These are phyloP conservation scores for Scatophagus argus DNA, from an alignment of 2,113 vertebrate genomes.

Conservation along the genomic window DNA sequence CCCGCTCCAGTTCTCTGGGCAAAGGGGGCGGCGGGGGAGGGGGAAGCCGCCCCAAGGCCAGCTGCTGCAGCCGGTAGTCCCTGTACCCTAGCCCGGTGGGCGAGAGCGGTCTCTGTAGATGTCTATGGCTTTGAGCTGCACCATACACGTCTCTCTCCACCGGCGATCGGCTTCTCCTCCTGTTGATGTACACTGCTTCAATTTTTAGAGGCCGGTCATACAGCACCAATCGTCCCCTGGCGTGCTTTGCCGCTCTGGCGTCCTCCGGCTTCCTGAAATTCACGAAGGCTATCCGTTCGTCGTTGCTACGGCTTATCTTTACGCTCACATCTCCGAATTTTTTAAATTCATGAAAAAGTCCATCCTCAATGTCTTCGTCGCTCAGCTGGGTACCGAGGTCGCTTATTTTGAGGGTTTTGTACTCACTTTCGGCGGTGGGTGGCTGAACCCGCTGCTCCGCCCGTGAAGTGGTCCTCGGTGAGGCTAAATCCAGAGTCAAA, in stretches of 20 bases:
- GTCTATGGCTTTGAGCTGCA: constrained; percentile 83
- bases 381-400: constrained; percentile 94
- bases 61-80: constrained; percentile 94
- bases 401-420: constrained; percentile 97
- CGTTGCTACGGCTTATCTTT: constrained; percentile 93
- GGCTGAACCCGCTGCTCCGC: constrained; percentile 79
- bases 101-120: constrained; percentile 89
- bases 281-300: constrained; percentile 95
- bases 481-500: constrained; percentile 79
- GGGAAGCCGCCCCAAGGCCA: constrained; percentile 92
- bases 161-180: constrained; percentile 91
- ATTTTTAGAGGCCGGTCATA: constrained; percentile 96
- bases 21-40: constrained; percentile 92
- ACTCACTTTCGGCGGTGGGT: constrained; percentile 86
- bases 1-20: constrained; percentile 92
- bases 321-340: constrained; percentile 97
- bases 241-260: constrained; percentile 94
- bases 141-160: constrained; percentile 89
- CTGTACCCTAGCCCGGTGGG: constrained; percentile 92
- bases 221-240: constrained; percentile 91
- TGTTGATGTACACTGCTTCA: constrained; percentile 91
- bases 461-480: constrained; percentile 79
- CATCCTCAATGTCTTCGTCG: constrained; percentile 96
- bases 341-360: constrained; percentile 97
- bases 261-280: constrained; percentile 96